A percentile compares a stretch with the other conserved stretches of the same genome.
Evolutionary conservation across 1,140 invertebrate genomes (phyloP).

Genomic region (Rhagoletis pomonella): DNA sequence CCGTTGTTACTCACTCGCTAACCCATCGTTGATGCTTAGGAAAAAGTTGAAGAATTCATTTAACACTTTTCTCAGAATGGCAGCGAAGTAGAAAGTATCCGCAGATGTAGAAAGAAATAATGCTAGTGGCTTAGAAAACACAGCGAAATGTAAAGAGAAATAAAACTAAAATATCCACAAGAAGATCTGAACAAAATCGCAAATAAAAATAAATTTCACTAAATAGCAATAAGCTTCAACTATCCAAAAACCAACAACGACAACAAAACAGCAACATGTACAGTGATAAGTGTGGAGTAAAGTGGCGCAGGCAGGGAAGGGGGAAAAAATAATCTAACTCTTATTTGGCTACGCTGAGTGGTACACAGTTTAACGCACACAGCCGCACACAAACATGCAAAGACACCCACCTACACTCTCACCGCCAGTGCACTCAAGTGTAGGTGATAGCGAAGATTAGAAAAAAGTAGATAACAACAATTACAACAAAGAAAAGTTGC

Average conservation of each 20-base stretch:
- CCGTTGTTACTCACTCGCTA: background rate
- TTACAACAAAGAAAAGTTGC: background rate
- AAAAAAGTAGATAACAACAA: background rate
- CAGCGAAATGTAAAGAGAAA: background rate
- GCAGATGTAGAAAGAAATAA: background rate
- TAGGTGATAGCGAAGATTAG: constrained; percentile 25
- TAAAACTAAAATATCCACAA: background rate
- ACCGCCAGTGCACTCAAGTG: background rate
- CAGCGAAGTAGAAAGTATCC: background rate
- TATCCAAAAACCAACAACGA: background rate
- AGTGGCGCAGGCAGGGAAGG: background rate
- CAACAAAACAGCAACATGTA: background rate
- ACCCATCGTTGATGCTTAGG: background rate
- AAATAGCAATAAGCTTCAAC: background rate
- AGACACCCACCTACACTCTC: background rate
- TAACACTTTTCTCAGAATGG: background rate
- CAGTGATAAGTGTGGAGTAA: background rate
- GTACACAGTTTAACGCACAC: background rate
- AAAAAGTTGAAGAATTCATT: background rate
- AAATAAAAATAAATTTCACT: constrained; percentile 23
- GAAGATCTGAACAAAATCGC: background rate
- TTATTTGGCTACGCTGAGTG: constrained; percentile 1
- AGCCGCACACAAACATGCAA: background rate
- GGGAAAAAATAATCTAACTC: background rate
- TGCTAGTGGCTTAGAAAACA: background rate